These are phyloP conservation scores for Triops longicaudatus DNA, from an alignment of 1,140 invertebrate species.

Conservation along the genomic window DNA sequence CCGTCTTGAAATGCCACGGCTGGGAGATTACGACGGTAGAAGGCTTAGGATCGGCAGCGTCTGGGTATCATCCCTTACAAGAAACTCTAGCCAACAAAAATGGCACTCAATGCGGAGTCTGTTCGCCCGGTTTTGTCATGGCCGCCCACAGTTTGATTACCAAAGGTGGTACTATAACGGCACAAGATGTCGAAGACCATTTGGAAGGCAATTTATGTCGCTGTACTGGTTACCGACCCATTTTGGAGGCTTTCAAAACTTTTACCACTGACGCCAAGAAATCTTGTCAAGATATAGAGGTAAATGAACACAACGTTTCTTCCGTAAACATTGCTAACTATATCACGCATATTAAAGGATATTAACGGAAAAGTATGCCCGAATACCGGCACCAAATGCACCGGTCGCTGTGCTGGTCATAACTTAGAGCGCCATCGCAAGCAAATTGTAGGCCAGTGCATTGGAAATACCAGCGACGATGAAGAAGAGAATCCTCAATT, in stretches of 20 bases:
- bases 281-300: slow-evolving; percentile 32
- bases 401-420: slow-evolving; percentile 19
- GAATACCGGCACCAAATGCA: slow-evolving; percentile 16
- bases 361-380: slow-evolving; percentile 17
- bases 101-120: slow-evolving; percentile 56
- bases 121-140: slow-evolving; percentile 76
- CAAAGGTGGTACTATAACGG: not conserved
- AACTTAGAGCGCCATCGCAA: not conserved
- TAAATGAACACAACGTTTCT: not conserved
- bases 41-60: slow-evolving; percentile 57
- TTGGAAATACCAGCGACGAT: not conserved
- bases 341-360: not conserved
- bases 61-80: slow-evolving; percentile 52
- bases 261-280: slow-evolving; percentile 60
- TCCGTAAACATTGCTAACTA: not conserved
- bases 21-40: slow-evolving; percentile 72
- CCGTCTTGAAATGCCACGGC: slow-evolving; percentile 59
- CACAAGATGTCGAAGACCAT: not conserved
- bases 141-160: slow-evolving; percentile 50
- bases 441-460: slow-evolving; percentile 15
- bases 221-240: slow-evolving; percentile 83
- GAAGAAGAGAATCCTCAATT: slow-evolving; percentile 8
- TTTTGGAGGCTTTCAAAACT: slow-evolving; percentile 76
- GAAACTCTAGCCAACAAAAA: slow-evolving; percentile 36
- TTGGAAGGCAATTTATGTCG: slow-evolving; percentile 71